A percentile compares a stretch with the other conserved stretches of the same genome.
Evolutionary conservation across 2,797 vertebrate species (phyloP).

Genomic region (Tragopan temminckii): DNA sequence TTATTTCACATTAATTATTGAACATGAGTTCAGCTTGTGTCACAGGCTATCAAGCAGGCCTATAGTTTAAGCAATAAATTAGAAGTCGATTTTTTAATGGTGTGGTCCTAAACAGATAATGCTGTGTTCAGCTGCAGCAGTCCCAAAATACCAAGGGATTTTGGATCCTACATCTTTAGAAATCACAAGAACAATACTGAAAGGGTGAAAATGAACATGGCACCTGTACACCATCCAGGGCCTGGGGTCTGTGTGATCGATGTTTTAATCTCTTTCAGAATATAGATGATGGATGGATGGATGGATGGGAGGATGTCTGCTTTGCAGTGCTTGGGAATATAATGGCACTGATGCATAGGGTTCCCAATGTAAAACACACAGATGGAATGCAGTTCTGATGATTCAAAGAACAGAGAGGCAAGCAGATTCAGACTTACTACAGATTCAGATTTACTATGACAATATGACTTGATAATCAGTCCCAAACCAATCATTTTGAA

Average conservation of each 20-base stretch:
- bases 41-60: background rate
- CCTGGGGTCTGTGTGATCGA: background rate
- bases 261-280: background rate
- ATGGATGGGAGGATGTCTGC: background rate
- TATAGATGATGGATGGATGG: too few relatives aligned
- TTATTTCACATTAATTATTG: conserved; percentile 39
- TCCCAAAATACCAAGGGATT: background rate
- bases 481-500: background rate
- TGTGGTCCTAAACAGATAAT: background rate
- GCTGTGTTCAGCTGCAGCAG: background rate
- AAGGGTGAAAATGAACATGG: background rate
- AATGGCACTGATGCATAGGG: background rate
- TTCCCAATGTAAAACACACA: background rate
- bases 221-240: background rate
- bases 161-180: fast-evolving
- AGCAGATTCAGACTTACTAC: background rate
- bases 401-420: background rate
- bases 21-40: background rate
- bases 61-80: conserved; percentile 6
- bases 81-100: background rate
- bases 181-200: background rate
- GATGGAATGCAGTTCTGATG: background rate
- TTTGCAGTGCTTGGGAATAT: background rate
- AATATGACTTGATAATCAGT: background rate
- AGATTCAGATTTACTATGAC: background rate